These are phyloP conservation scores for Anthrax anthrax DNA, from an alignment of 2,888 invertebrate genomes.

Conservation along the genomic window DNA sequence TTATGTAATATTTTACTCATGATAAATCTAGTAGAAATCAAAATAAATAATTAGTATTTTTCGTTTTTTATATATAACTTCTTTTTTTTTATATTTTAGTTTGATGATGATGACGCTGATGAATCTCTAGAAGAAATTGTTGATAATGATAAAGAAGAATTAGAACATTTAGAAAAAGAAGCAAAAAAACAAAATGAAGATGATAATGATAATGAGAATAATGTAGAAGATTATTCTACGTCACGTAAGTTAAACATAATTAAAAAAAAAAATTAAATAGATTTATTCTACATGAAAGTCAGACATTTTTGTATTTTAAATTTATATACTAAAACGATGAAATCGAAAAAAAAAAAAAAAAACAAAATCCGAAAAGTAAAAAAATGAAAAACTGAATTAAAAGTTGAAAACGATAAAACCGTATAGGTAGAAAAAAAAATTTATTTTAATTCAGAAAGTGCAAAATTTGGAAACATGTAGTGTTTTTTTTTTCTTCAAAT, in stretches of 20 bases:
- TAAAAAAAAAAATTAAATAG: neutral
- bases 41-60: too few species aligned
- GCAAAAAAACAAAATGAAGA: conserved; percentile 21
- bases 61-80: neutral
- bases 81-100: neutral
- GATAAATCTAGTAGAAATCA: too few species aligned
- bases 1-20: too few species aligned
- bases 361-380: too few species aligned
- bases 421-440: neutral
- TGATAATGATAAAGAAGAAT: conserved; percentile 29
- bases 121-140: conserved; percentile 29
- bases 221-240: conserved; percentile 16
- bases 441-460: conserved; percentile 19
- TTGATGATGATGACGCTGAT: conserved; percentile 26
- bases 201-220: conserved; percentile 15
- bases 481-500: conserved; percentile 18
- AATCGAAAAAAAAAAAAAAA: too few species aligned
- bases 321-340: too few species aligned
- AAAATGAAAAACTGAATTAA: neutral
- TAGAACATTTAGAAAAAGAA: conserved; percentile 21
- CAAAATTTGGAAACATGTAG: conserved; percentile 19
- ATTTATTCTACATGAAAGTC: too few species aligned
- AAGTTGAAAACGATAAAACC: neutral
- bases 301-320: neutral
- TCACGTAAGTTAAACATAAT: conserved; percentile 16